These are phyloP conservation scores for Antrozous pallidus DNA, from an alignment of 2,797 vertebrate species.

Conservation along the genomic window DNA sequence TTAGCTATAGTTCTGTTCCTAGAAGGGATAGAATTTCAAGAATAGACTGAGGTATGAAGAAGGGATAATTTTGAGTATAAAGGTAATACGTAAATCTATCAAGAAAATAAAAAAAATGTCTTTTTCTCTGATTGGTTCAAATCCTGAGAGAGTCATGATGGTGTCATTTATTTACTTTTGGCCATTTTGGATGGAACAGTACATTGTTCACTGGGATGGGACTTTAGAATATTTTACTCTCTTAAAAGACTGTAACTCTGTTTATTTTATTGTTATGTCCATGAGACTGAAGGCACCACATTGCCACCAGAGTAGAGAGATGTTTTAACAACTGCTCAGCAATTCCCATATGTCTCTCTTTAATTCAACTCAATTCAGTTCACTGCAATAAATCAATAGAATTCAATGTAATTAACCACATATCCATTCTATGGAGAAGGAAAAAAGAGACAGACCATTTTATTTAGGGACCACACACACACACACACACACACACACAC, in stretches of 20 bases:
- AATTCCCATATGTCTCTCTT: conserved; percentile 27
- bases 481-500: background rate
- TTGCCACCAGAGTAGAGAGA: background rate
- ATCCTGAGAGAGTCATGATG: background rate
- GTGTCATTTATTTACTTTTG: background rate
- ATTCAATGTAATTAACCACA: conserved; percentile 55
- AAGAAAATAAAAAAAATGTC: background rate
- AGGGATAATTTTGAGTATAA: conserved; percentile 19
- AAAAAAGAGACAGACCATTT: background rate
- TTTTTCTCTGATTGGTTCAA: conserved; percentile 21
- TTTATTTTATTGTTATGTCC: background rate
- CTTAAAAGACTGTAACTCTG: background rate
- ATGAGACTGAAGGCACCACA: background rate
- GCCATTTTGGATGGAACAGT: background rate
- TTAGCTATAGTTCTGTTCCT: background rate
- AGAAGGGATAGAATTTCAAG: background rate
- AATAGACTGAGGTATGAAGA: background rate
- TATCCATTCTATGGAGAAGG: conserved; percentile 19
- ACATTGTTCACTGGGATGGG: background rate
- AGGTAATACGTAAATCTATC: background rate
- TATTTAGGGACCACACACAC: background rate
- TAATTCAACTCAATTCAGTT: conserved; percentile 51
- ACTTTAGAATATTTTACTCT: background rate
- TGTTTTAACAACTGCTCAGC: conserved; percentile 40
- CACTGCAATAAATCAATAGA: conserved; percentile 53